Evolutionary conservation across 2,113 vertebrate species (phyloP).

Genomic region (Paradisaea rubra): DNA sequence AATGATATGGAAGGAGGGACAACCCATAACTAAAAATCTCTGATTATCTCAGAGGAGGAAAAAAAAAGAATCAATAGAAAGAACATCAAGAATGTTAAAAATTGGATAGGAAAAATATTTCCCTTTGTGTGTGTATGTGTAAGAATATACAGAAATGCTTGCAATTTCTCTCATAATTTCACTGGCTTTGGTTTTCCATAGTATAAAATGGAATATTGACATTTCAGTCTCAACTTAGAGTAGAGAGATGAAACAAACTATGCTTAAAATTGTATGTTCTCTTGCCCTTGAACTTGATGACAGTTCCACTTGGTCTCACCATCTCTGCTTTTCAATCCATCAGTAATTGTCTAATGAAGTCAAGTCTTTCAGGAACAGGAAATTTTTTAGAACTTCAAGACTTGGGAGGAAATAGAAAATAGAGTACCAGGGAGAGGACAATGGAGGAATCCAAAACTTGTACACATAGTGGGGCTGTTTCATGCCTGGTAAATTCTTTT

Average conservation of each 20-base stretch:
- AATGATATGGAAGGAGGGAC: background rate
- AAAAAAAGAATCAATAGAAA: background rate
- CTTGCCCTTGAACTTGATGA: background rate
- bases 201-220: background rate
- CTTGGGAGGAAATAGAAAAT: background rate
- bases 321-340: background rate
- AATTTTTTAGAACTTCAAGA: background rate
- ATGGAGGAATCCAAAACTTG: background rate
- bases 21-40: background rate
- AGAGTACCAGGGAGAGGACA: background rate
- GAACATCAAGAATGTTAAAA: background rate
- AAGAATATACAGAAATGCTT: background rate
- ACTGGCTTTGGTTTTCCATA: background rate
- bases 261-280: background rate
- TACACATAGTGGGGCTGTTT: background rate
- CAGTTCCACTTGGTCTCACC: background rate
- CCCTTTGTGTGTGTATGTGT: background rate
- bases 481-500: background rate
- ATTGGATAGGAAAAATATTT: background rate
- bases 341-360: background rate
- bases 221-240: background rate
- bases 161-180: background rate
- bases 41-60: background rate
- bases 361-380: background rate
- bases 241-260: background rate